Base-by-base conservation (phyloP, 2,888 invertebrate species). In the Cancer borealis region DNA sequence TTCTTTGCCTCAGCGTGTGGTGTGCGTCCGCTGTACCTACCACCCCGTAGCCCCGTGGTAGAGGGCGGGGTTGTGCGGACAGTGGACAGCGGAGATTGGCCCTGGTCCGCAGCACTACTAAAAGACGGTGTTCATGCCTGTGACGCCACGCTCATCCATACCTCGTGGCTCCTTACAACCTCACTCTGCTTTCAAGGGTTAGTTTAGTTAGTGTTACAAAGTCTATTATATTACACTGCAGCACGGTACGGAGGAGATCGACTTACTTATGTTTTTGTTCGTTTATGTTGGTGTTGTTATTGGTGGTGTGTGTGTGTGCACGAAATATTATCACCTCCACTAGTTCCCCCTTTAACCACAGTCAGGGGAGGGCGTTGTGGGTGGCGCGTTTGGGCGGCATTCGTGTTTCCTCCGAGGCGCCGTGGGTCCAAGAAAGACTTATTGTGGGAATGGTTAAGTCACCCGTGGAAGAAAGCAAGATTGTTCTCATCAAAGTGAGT, bases 341-440 rank as follows among this genome's bases (percentile, higher is more conserved):
- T 21, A n/a, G 3, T 12, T 17, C 45, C 49, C 45, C 47, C 87
- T 14, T 30, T 26, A 17, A 47, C 92, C 91, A 8, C 96, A 97
- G 98, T 3, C 98, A 98, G 97, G 98, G 98, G 39, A 98, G 98
- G 96, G 98, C 98, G 0, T 98, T 98, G 96, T 98, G 98, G 98
- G 97, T 98, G 47, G 98, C 98, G 0, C 97, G 98, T 96, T 97
- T 98, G 95, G 98, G 98, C 1, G 97, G 97, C 8, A 97, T 98
- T 0, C 97, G 98, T 89, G 97, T 98, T 87, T 97, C 98, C 87
- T 96, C 96, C 10, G 98, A 98, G 95, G 98, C 98, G 0, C 98
- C 99, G 0, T 98, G 98, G 98, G 98, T 98, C 96, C 98, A 98
- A 96, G 98, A 98, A 96, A 88, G 96, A 39, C 96, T 96, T n/a